Conservation (phyloP, 1,140 invertebrate genomes). For the Onthophagus taurus region DNA sequence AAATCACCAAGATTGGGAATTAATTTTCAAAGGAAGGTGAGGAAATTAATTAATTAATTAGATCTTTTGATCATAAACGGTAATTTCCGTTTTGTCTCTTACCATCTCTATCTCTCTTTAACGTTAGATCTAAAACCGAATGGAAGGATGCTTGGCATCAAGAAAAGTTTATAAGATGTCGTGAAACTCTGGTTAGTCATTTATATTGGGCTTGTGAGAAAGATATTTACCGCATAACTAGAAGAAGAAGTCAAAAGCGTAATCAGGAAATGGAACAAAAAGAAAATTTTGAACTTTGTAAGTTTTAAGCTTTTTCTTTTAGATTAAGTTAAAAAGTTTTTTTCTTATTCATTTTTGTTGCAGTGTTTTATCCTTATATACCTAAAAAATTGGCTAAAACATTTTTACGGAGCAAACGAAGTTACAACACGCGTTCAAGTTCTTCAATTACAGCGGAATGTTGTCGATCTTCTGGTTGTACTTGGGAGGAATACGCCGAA, state of each 20-base stretch:
- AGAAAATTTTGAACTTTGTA: too few species aligned
- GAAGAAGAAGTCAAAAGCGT: conserved; percentile 37
- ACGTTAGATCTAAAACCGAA: conserved; percentile 46
- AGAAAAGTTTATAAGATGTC: conserved; percentile 46
- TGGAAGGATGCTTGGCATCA: conserved; percentile 49
- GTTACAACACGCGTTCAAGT: conserved; percentile 23
- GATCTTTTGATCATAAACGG: too few species aligned
- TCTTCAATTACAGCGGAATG: conserved; percentile 50
- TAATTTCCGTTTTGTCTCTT: too few species aligned
- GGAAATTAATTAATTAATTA: too few species aligned
- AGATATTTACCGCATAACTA: conserved; percentile 47
- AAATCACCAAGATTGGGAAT: too few species aligned
- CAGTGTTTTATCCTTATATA: conserved; percentile 36
- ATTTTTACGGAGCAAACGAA: conserved; percentile 32
- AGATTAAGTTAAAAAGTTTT: too few species aligned
- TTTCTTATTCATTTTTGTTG: too few species aligned
- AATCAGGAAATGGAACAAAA: too few species aligned
- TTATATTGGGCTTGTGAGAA: conserved; percentile 52
- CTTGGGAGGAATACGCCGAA: conserved; percentile 56
- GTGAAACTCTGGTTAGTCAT: conserved; percentile 45
- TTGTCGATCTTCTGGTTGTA: conserved; percentile 47
- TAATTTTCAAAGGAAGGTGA: too few species aligned
- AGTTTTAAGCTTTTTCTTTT: too few species aligned
- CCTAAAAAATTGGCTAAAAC: conserved; percentile 32
- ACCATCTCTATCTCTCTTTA: too few species aligned